phyloP scores from a whole-genome alignment of 2,113 vertebrate genomes.

The Nibea albiflora region DNA sequence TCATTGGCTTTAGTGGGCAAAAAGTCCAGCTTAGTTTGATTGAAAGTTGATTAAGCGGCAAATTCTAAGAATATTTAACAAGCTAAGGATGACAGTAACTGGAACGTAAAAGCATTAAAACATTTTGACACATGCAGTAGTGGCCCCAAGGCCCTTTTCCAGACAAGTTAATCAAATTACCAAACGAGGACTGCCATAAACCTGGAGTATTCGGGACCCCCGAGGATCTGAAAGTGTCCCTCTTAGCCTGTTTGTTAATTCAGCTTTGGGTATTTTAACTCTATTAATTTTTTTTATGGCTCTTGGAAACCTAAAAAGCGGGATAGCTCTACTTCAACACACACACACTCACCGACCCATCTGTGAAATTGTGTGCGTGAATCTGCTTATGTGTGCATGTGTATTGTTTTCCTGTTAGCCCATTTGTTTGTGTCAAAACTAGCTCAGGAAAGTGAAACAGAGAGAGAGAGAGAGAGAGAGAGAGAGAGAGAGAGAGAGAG shows the following conservation, averaged over 20 bases:
- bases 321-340: neutral
- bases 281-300: neutral
- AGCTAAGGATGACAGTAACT: no score
- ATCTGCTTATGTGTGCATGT: neutral
- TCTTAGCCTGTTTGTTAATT: neutral
- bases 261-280: neutral
- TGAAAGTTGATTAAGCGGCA: neutral
- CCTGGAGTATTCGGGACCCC: neutral
- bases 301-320: neutral
- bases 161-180: no score
- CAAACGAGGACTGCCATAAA: neutral
- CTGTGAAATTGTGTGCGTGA: neutral
- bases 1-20: neutral
- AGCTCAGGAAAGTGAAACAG: slow-evolving; percentile 28
- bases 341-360: neutral
- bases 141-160: no score
- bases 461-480: slow-evolving; percentile 30
- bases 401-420: slow-evolving; percentile 16
- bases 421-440: slow-evolving; percentile 43
- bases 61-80: neutral
- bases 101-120: no score
- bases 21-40: neutral
- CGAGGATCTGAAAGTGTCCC: neutral
- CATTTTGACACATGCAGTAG: no score
- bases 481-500: neutral